These are phyloP conservation scores for Oncorhynchus kisutch DNA, from an alignment of 2,113 vertebrate genomes.

Conservation along the genomic window DNA sequence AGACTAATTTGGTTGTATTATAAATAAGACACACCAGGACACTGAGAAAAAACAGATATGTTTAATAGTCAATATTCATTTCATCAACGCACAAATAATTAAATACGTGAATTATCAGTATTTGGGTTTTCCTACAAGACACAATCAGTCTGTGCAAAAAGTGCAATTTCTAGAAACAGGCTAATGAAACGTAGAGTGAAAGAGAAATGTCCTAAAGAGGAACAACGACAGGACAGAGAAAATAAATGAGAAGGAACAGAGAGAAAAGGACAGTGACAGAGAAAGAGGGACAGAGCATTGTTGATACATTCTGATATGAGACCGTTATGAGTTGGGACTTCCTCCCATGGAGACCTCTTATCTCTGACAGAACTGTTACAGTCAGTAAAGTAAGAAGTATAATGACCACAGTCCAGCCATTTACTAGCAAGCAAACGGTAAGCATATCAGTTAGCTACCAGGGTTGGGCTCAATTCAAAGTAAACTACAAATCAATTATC, in stretches of 20 bases:
- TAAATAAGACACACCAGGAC: background rate
- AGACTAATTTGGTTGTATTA: too few species aligned
- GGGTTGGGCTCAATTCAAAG: too few species aligned
- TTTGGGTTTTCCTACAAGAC: background rate
- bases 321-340: background rate
- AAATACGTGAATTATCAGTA: slow-evolving; percentile 8
- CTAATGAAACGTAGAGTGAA: slow-evolving; percentile 36
- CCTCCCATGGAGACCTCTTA: too few species aligned
- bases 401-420: too few species aligned
- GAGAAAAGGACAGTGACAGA: slow-evolving; percentile 14
- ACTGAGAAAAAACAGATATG: background rate
- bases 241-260: background rate
- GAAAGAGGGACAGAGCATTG: slow-evolving; percentile 9
- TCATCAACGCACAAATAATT: slow-evolving; percentile 35
- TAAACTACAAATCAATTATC: too few species aligned
- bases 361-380: too few species aligned
- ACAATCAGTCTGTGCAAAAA: slow-evolving; percentile 59
- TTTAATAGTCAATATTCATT: slow-evolving; percentile 36
- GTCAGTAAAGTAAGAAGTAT: too few species aligned
- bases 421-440: too few species aligned
- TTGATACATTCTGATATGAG: slow-evolving; percentile 1
- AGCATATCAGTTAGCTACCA: too few species aligned
- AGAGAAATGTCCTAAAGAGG: slow-evolving; percentile 17
- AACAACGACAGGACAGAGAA: background rate
- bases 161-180: slow-evolving; percentile 53